Evolutionary conservation across 2,888 invertebrate genomes (phyloP).

Genomic region (Aphodius sticticus): DNA sequence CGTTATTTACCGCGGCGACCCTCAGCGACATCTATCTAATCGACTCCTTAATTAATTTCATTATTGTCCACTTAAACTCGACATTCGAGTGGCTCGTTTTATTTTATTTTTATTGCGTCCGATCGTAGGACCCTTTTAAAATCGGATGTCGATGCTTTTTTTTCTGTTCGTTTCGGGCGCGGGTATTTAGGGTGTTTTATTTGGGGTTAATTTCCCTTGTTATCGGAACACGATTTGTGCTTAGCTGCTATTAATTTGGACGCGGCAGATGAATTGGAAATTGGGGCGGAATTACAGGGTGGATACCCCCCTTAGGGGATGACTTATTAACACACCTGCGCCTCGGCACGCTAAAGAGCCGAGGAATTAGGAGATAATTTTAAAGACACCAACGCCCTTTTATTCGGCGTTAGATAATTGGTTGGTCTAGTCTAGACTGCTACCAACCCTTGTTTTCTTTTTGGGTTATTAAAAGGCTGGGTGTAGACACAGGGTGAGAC

Average conservation of each 20-base stretch:
- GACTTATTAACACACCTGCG: slow-evolving; percentile 4
- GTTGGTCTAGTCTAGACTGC: not conserved
- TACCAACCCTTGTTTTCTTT: not conserved
- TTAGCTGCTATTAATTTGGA: not conserved
- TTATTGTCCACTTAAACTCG: slow-evolving; percentile 22
- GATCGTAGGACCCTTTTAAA: slow-evolving; percentile 24
- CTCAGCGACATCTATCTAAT: slow-evolving; percentile 9
- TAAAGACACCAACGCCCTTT: not conserved
- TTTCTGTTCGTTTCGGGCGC: not conserved
- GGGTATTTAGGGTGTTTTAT: not conserved
- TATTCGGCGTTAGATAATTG: not conserved
- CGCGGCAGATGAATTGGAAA: not conserved
- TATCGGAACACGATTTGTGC: slow-evolving; percentile 4
- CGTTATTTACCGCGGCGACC: too few species aligned
- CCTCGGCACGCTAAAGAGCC: not conserved
- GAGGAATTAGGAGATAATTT: slow-evolving; percentile 4
- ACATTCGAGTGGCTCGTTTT: slow-evolving; percentile 12
- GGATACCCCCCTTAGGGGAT: not conserved
- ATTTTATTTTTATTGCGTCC: slow-evolving; percentile 25
- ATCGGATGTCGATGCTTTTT: slow-evolving; percentile 6
- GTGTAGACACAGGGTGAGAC: too few species aligned
- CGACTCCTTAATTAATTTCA: slow-evolving; percentile 18
- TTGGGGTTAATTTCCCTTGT: not conserved
- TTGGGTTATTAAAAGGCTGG: not conserved
- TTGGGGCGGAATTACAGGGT: not conserved